These are phyloP conservation scores for Adelphocoris suturalis DNA, from an alignment of 2,888 invertebrate species.

Conservation along the genomic window DNA sequence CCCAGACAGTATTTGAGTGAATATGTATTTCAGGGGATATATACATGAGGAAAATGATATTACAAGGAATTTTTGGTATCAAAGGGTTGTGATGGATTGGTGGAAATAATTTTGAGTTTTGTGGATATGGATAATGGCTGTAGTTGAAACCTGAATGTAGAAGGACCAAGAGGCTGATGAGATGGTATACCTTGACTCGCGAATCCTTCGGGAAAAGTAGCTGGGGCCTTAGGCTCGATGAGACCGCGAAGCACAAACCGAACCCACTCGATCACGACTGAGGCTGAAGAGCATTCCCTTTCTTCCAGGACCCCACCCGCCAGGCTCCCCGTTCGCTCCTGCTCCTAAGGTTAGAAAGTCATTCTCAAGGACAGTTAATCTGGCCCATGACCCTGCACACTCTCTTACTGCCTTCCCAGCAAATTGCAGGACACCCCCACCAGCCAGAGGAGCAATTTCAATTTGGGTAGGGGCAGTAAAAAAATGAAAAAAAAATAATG, in stretches of 20 bases:
- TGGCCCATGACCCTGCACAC: conserved; percentile 66
- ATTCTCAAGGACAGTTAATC: conserved; percentile 62
- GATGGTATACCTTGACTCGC: conserved; percentile 47
- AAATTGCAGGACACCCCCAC: conserved; percentile 6
- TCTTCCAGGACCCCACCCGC: conserved; percentile 54
- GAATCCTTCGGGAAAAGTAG: conserved; percentile 38
- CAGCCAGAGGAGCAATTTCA: neutral
- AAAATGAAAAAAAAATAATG: too few species aligned
- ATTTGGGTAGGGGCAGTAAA: too few species aligned
- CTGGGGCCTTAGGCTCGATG: conserved; percentile 35
- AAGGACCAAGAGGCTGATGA: neutral
- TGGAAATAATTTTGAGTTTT: neutral
- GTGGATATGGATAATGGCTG: neutral
- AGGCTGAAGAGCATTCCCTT: conserved; percentile 61
- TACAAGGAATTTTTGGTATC: neutral
- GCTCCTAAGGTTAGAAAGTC: conserved; percentile 64
- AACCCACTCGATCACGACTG: conserved; percentile 66
- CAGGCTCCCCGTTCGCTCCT: conserved; percentile 36
- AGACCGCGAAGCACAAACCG: conserved; percentile 59
- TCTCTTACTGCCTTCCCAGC: conserved; percentile 36
- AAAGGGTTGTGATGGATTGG: neutral
- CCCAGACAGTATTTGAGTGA: too few species aligned
- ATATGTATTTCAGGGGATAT: too few species aligned
- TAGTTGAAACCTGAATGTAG: neutral
- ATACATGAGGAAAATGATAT: too few species aligned